Evolutionary conservation across 1,140 invertebrate species (phyloP).

Genomic region (Macrocentrus cingulum): DNA sequence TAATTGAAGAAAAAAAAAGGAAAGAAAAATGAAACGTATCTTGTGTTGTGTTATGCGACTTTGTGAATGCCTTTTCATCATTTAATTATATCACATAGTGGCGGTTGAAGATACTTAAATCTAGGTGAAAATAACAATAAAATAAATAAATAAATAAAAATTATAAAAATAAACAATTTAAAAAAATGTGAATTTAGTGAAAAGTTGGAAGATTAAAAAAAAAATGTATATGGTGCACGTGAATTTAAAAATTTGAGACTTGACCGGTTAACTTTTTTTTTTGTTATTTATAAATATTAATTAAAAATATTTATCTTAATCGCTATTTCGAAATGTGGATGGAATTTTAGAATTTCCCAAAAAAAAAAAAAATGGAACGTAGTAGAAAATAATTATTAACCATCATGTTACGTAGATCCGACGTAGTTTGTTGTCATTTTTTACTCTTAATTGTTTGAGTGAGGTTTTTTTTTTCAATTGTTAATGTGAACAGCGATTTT

Average conservation of each 20-base stretch:
- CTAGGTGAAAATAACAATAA: constrained; percentile 2
- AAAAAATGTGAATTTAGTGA: constrained; percentile 6
- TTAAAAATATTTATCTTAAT: not conserved
- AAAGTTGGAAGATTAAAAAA: constrained; percentile 3
- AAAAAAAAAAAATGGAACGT: too few relatives aligned
- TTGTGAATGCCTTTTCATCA: constrained; percentile 1
- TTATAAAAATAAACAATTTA: constrained; percentile 16
- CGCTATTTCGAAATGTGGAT: too few relatives aligned
- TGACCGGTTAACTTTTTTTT: constrained; percentile 4
- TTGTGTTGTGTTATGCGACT: constrained; percentile 6
- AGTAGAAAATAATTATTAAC: too few relatives aligned
- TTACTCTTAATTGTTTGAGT: too few relatives aligned
- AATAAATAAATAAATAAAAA: not conserved
- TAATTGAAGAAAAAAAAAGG: constrained; percentile 16
- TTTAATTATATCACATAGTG: constrained; percentile 16
- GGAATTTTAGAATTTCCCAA: too few relatives aligned
- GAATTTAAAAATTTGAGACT: constrained; percentile 8
- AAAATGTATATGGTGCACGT: constrained; percentile 3
- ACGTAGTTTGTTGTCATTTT: too few relatives aligned
- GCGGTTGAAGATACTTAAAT: constrained; percentile 27
- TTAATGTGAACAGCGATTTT: too few relatives aligned
- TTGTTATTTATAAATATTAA: not conserved
- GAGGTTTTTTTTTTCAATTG: too few relatives aligned
- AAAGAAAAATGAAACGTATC: constrained; percentile 17
- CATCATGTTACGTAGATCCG: too few relatives aligned